phyloP scores from a whole-genome alignment of 2,888 invertebrate species.

The Boloria euphrosyne region DNA sequence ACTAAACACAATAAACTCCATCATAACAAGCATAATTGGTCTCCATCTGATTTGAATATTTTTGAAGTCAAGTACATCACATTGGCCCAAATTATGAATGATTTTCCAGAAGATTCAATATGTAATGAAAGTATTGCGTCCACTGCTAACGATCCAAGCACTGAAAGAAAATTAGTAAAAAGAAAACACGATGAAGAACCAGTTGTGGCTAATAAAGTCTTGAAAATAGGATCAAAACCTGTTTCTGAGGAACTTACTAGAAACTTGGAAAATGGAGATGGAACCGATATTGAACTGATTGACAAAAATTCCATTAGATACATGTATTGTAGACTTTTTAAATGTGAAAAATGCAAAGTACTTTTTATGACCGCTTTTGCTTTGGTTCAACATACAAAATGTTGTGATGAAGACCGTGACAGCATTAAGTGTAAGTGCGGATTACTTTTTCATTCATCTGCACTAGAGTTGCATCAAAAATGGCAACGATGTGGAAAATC shows the following conservation, averaged over 20 bases:
- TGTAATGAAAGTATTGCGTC: not conserved
- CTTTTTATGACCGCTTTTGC: slow-evolving; percentile 22
- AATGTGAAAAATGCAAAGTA: slow-evolving; percentile 30
- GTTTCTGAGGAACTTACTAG: not conserved
- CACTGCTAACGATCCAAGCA: not conserved
- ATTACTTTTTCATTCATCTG: slow-evolving; percentile 15
- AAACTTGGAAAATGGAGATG: not conserved
- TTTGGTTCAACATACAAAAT: slow-evolving; percentile 11
- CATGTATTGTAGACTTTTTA: not conserved
- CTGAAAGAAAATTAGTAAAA: not conserved
- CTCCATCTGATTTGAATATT: slow-evolving; percentile 13
- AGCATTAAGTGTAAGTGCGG: slow-evolving; percentile 8
- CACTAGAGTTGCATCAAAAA: slow-evolving; percentile 17
- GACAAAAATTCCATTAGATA: not conserved
- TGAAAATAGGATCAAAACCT: not conserved
- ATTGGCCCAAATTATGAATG: not conserved
- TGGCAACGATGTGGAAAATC: slow-evolving; percentile 6
- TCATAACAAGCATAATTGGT: slow-evolving; percentile 23
- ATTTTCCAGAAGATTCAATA: too few relatives aligned
- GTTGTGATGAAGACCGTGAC: not conserved
- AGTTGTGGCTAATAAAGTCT: not conserved
- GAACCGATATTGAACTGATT: not conserved
- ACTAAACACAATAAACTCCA: slow-evolving; percentile 33
- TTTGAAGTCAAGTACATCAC: not conserved
- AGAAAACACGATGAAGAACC: not conserved